Evolutionary conservation across 1,140 invertebrate species (phyloP).

Genomic region (Platyura marginata): DNA sequence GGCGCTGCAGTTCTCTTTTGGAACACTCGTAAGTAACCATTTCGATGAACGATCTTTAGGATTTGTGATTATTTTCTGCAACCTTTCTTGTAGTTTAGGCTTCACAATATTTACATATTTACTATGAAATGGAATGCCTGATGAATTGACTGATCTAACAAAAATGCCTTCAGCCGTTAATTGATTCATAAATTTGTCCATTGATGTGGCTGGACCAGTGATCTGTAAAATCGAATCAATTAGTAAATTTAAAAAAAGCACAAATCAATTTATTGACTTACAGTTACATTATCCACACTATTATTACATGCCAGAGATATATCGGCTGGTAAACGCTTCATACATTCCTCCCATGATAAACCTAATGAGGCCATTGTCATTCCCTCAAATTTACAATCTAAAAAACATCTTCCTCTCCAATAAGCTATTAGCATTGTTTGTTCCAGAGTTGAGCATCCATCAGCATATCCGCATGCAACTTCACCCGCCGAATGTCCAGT

Average conservation of each 20-base stretch:
- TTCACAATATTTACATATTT: conserved; percentile 53
- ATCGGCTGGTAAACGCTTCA: conserved; percentile 35
- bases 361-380: conserved; percentile 54
- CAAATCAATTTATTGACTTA: conserved; percentile 60
- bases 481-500: conserved; percentile 68
- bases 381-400: conserved; percentile 37
- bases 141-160: conserved; percentile 59
- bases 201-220: conserved; percentile 56
- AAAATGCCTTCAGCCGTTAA: conserved; percentile 58
- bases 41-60: conserved; percentile 49
- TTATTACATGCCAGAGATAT: conserved; percentile 31
- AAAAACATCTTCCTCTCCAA: conserved; percentile 48
- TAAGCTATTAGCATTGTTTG: conserved; percentile 51
- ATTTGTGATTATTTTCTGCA: conserved; percentile 46
- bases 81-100: conserved; percentile 45
- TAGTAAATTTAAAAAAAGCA: conserved; percentile 55
- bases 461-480: conserved; percentile 54
- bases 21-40: conserved; percentile 79
- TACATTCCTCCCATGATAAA: conserved; percentile 28
- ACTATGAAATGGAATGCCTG: conserved; percentile 73
- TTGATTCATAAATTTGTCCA: conserved; percentile 45
- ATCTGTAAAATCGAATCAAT: too few relatives aligned
- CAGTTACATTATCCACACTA: conserved; percentile 59
- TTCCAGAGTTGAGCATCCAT: conserved; percentile 46
- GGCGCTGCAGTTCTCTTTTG: conserved; percentile 49